Conservation (phyloP, 2,113 vertebrate species). For the Eptatretus burgeri region DNA sequence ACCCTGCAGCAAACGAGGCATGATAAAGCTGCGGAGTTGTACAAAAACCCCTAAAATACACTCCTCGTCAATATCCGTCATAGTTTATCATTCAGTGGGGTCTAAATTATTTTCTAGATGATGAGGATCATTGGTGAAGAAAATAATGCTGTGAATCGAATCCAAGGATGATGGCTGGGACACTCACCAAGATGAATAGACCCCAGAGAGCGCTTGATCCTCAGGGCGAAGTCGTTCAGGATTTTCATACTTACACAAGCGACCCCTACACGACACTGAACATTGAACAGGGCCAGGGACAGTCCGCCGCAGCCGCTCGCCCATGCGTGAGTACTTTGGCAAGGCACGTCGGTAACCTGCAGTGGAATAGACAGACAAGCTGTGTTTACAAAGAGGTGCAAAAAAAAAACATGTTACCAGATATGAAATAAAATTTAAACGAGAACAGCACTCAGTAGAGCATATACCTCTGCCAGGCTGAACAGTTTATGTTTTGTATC, state of each 20-base stretch:
- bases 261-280: slow-evolving; percentile 73
- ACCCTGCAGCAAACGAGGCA: slow-evolving; percentile 27
- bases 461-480: too few species aligned
- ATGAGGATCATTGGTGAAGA: not conserved
- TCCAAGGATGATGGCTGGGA: not conserved
- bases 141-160: not conserved
- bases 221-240: slow-evolving; percentile 53
- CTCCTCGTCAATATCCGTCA: not conserved
- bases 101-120: not conserved
- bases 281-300: slow-evolving; percentile 80
- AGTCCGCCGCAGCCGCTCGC: slow-evolving; percentile 60
- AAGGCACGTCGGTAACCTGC: slow-evolving; percentile 23
- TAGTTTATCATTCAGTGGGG: not conserved
- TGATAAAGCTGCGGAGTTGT: not conserved
- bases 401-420: too few species aligned
- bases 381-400: too few species aligned
- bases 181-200: slow-evolving; percentile 72
- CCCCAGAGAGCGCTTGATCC: slow-evolving; percentile 55
- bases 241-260: slow-evolving; percentile 85
- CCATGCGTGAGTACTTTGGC: slow-evolving; percentile 75
- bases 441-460: too few species aligned
- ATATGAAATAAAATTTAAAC: too few species aligned
- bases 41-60: not conserved
- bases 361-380: too few species aligned
- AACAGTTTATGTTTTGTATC: too few species aligned